phyloP scores from a whole-genome alignment of 2,797 vertebrate species.

The Clarias platycephalus region DNA sequence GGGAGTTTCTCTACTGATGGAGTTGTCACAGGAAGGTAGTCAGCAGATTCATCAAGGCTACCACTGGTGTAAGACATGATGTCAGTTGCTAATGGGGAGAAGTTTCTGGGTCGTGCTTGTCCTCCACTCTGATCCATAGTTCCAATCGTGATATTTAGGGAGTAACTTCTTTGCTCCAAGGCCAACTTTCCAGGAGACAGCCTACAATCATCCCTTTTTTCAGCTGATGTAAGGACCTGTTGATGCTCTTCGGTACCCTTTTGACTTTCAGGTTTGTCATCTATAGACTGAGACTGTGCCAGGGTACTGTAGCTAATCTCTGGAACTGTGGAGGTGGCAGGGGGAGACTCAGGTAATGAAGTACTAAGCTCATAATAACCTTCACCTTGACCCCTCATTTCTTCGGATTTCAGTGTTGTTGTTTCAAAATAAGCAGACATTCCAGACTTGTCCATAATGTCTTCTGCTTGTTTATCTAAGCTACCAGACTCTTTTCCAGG shows the following conservation, averaged over 20 bases:
- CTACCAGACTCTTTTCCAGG: slow-evolving; percentile 40
- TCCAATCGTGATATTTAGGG: slow-evolving; percentile 94
- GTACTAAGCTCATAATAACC: slow-evolving; percentile 97
- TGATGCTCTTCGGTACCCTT: slow-evolving; percentile 73
- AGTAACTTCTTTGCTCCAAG: slow-evolving; percentile 96
- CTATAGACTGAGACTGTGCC: slow-evolving; percentile 74
- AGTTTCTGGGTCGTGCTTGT: slow-evolving; percentile 84
- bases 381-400: slow-evolving; percentile 74
- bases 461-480: slow-evolving; percentile 36
- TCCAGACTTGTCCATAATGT: slow-evolving; percentile 83
- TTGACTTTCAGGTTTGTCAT: slow-evolving; percentile 64
- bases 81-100: slow-evolving; percentile 93
- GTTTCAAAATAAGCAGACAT: slow-evolving; percentile 99
- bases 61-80: slow-evolving; percentile 94
- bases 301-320: slow-evolving; percentile 86
- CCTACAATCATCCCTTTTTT: slow-evolving; percentile 85
- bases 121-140: slow-evolving; percentile 85
- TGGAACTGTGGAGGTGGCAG: slow-evolving; percentile 59
- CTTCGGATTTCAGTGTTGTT: slow-evolving; percentile 84
- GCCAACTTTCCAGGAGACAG: slow-evolving; percentile 92
- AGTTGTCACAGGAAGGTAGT: slow-evolving; percentile 91
- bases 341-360: slow-evolving; percentile 68
- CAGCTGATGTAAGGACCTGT: slow-evolving; percentile 74
- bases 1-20: slow-evolving; percentile 85
- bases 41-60: slow-evolving; percentile 92